Base-by-base conservation (phyloP, 2,113 vertebrate genomes). In the Anolis sagrei region DNA sequence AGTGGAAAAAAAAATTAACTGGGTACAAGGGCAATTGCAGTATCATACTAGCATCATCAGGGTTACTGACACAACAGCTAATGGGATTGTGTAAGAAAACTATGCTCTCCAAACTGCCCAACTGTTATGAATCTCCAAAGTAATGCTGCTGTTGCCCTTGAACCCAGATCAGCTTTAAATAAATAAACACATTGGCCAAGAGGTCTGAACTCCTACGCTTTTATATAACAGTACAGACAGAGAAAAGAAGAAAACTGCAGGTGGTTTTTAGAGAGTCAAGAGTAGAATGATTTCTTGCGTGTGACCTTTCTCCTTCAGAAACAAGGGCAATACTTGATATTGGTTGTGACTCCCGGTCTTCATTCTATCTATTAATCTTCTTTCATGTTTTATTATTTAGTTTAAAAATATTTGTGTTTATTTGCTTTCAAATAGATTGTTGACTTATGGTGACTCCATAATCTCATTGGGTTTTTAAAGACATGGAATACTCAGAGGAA, bases 21-120 rank as follows among this genome's bases (percentile, higher is more conserved):
- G 75, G 81, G 9, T 25, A 83, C 36, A 49, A 86, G 61, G 83
- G 23, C 77, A 86, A 32, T 7, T 69, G 73, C 61, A 77, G 58
- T n/a, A 88, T 87, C 36, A 48, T 2, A 3, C 51, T 82, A n/a
- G 82, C 29, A 7, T 23, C 54, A 51, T 72, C 8, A 1, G 9
- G 68, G 76, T 66, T 72, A n/a, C 14, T 2, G 13, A 32, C 76
- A 82, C 36, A 88, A 86, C 25, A 75, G 10, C n/a, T 79, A 32
- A 27, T 1, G 83, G 9, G n/a, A 1, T 86, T 87, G 89, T 88
- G 69, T n/a, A 86, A 29, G 16, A 7, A 2, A 2, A 0, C 25
- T 61, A 23, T 6, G 19, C 21, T 84, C 27, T 39, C 48, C 23
- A 54, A n/a, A 32, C 48, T 11, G 8, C 84, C 16, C 32, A 87